These are phyloP conservation scores for Phasianus colchicus DNA, from an alignment of 2,113 vertebrate genomes.

Conservation along the genomic window DNA sequence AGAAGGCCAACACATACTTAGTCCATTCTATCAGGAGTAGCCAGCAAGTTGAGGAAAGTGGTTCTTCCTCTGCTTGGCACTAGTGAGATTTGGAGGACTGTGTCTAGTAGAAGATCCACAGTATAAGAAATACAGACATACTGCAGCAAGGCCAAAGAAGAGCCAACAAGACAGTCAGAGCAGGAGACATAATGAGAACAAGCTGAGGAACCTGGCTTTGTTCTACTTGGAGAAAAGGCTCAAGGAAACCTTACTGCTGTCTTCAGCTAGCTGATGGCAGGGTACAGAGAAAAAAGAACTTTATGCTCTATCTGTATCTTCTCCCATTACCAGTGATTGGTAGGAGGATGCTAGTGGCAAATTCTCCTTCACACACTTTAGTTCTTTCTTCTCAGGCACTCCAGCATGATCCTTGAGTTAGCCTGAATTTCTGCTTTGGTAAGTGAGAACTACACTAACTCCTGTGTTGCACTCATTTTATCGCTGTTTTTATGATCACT, in stretches of 20 bases:
- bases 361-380: not conserved
- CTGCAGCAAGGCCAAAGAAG: not conserved
- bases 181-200: not conserved
- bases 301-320: not conserved
- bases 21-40: not conserved
- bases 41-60: not conserved
- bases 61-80: not conserved
- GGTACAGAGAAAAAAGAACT: not conserved
- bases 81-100: not conserved
- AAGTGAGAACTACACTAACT: not conserved
- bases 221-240: not conserved
- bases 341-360: not conserved
- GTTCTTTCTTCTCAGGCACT: not conserved
- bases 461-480: not conserved
- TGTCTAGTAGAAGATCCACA: not conserved
- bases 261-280: not conserved
- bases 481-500: not conserved
- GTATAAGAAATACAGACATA: not conserved
- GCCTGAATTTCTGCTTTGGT: not conserved
- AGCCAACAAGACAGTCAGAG: not conserved
- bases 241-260: not conserved
- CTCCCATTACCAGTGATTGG: not conserved
- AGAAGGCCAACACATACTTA: accelerated
- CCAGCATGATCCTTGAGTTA: not conserved
- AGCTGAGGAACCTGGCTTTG: not conserved